These are phyloP conservation scores for Halyomorpha halys DNA, from an alignment of 1,140 invertebrate species.

Conservation along the genomic window DNA sequence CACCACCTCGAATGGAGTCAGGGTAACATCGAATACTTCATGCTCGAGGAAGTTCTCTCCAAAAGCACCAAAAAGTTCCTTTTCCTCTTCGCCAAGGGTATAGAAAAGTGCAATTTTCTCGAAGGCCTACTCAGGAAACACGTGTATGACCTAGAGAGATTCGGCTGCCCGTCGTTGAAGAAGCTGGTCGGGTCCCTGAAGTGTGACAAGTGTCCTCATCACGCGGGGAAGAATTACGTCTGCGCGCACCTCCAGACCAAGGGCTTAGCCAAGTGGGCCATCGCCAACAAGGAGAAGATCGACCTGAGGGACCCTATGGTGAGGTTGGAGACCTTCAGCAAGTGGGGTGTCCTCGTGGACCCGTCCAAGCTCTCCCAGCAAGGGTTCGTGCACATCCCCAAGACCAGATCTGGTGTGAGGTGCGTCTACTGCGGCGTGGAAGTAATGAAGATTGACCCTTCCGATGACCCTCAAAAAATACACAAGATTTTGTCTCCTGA, in stretches of 20 bases:
- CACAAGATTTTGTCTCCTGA: not conserved
- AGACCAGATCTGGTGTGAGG: not conserved
- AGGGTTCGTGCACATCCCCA: not conserved
- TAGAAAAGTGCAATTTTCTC: not conserved
- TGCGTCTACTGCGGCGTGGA: conserved; percentile 1
- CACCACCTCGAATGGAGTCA: not conserved
- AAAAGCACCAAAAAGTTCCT: not conserved
- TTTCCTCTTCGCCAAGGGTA: conserved; percentile 2
- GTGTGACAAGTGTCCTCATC: not conserved
- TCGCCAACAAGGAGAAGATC: not conserved
- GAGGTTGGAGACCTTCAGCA: not conserved
- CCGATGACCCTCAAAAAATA: not conserved
- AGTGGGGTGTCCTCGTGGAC: not conserved
- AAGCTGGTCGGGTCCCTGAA: not conserved
- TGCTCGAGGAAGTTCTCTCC: not conserved
- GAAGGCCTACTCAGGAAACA: not conserved
- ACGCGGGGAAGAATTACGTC: not conserved
- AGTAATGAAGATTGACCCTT: not conserved
- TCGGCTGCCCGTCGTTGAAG: conserved; percentile 1
- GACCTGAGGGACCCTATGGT: not conserved
- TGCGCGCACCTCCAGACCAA: not conserved
- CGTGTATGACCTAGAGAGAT: not conserved
- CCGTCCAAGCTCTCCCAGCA: not conserved
- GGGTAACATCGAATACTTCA: not conserved
- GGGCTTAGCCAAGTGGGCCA: not conserved